Base-by-base conservation (phyloP, 2,888 invertebrate species). In the Hermodice carunculata region DNA sequence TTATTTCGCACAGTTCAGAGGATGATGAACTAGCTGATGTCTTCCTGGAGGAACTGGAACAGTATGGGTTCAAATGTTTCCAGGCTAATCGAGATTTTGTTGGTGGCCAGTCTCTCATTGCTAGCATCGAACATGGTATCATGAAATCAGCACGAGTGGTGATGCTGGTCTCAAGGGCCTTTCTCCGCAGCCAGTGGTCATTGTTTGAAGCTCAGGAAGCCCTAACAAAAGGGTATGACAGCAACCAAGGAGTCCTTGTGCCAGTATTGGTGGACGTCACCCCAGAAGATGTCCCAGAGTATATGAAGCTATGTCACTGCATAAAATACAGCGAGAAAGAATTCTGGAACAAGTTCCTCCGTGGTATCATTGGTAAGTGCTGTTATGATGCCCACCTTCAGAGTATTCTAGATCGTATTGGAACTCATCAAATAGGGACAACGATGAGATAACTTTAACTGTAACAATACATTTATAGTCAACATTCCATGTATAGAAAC, bases 181-280 rank as follows among this genome's bases (percentile, higher is more conserved):
- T 94, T 84, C 91, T 95, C 78, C 92, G 93, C 86, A 94, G 93
- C 58, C 94, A 95, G 85, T 95, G 95, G 95, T 92, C 92, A 81
- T 14, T 26, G 14, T 57, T 66, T 22, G 66, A 66, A 51, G 32
- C 49, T 4, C 26, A 43, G n/a, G 29, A 53, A 28, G 43, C 61
- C 8, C 14, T 61, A 28, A 26, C 34, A 6, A 53, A 52, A 4
- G 26, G 31, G 0, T 26, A 34, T 26, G 24, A 34, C 17, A 22
- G 42, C 17, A n/a, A 54, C 17, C 8, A 5, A 3, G 11, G 32
- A 4, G 22, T 43, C 17, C 4, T 62, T n/a, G 31, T 62, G 1
- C 54, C 62, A 8, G 24, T 62, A 4, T 26, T 62, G 24, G 17
- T 32, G 22, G 40, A 56, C 24, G 28, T 54, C 24, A n/a, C 22